A percentile compares a stretch with the other conserved stretches of the same genome.
These are phyloP conservation scores for Microtus oregoni DNA, from an alignment of 2,113 vertebrate species.

Conservation along the genomic window DNA sequence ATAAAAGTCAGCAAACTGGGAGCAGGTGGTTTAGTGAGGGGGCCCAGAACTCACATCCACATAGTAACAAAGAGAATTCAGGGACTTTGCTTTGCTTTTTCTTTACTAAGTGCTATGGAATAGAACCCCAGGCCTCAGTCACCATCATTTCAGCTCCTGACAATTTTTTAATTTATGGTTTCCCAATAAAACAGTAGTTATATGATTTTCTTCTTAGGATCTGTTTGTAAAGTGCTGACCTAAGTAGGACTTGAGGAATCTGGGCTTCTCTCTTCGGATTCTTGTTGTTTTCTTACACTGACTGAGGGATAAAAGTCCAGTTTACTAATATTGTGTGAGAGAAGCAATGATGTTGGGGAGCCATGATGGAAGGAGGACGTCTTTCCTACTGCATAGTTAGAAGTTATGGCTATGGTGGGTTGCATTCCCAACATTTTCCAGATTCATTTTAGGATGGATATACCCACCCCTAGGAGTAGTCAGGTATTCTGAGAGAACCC, in stretches of 20 bases:
- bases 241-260: background rate
- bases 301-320: background rate
- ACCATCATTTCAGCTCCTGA: background rate
- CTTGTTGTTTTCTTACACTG: background rate
- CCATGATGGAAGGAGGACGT: background rate
- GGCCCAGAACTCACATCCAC: background rate
- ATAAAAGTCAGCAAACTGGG: constrained; percentile 10
- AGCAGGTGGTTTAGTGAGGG: background rate
- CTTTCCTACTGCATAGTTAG: background rate
- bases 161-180: constrained; percentile 4
- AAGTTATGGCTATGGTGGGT: background rate
- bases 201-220: background rate
- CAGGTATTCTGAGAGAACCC: background rate
- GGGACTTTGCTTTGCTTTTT: background rate
- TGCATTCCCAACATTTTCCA: background rate
- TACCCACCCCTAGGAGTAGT: background rate
- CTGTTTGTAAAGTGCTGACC: constrained; percentile 16
- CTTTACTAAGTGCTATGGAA: background rate
- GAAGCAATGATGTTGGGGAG: background rate
- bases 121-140: background rate
- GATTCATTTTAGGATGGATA: background rate
- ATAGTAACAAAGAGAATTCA: background rate
- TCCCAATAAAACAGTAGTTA: background rate
- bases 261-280: constrained; percentile 25
- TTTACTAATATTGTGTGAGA: background rate